A percentile compares a stretch with the other conserved stretches of the same genome.
Conservation (phyloP, 2,797 vertebrate genomes). For the Ciconia nigra region DNA sequence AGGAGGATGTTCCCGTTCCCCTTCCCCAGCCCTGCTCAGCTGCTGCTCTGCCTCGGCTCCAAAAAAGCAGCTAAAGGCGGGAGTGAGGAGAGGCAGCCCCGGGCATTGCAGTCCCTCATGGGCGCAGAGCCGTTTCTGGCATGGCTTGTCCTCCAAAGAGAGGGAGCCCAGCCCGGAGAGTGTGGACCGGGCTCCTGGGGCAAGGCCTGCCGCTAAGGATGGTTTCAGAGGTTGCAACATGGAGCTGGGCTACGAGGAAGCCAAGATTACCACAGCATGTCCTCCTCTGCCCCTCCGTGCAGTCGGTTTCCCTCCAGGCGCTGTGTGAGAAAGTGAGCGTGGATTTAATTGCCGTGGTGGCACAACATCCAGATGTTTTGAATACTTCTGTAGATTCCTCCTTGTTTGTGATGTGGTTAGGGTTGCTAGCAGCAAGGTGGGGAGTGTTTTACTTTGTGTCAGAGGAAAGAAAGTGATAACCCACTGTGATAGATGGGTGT, state of each 20-base stretch:
- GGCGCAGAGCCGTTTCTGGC: not conserved
- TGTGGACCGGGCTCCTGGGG: not conserved
- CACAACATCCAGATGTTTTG: conserved; percentile 57
- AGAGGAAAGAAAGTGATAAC: not conserved
- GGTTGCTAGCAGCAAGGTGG: conserved; percentile 14
- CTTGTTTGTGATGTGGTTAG: conserved; percentile 62
- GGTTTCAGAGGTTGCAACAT: not conserved
- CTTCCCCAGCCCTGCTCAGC: not conserved
- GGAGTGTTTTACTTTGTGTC: not conserved
- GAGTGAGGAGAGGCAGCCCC: rapidly evolving
- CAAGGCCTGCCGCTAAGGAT: not conserved
- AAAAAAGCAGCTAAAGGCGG: not conserved
- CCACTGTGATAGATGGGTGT: not conserved
- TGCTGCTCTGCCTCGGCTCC: not conserved
- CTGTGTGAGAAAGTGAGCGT: conserved; percentile 23
- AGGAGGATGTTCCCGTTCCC: rapidly evolving
- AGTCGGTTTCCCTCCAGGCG: conserved; percentile 1
- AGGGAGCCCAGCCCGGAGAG: rapidly evolving
- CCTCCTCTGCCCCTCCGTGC: conserved; percentile 21
- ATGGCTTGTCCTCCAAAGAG: not conserved
- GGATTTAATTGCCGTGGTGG: conserved; percentile 24
- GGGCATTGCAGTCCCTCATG: rapidly evolving
- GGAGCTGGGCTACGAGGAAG: not conserved
- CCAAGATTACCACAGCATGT: not conserved
- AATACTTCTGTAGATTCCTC: conserved; percentile 57